Conservation (phyloP, 2,888 invertebrate species). For the Temnothorax ravouxi region DNA sequence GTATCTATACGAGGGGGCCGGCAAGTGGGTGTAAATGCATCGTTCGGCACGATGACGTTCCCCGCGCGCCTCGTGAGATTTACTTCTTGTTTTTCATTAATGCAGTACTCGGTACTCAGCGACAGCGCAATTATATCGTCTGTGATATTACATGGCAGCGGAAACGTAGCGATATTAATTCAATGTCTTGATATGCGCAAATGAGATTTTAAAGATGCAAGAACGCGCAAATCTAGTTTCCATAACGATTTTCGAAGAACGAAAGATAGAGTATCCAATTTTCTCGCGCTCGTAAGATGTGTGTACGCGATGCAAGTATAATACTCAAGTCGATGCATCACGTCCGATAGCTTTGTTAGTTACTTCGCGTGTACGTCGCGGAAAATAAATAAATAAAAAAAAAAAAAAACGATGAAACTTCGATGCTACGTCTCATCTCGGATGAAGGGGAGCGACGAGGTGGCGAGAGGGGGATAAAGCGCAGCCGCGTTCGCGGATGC, state of each 20-base stretch:
- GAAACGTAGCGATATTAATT: not conserved
- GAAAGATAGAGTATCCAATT: not conserved
- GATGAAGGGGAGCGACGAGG: not conserved
- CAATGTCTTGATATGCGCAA: not conserved
- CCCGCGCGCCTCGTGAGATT: not conserved
- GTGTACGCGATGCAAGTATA: not conserved
- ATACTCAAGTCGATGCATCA: constrained; percentile 9
- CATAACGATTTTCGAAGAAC: not conserved
- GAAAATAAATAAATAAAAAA: no score
- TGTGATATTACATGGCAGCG: not conserved
- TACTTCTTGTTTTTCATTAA: not conserved
- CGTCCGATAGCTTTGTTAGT: not conserved
- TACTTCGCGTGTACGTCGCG: constrained; percentile 4
- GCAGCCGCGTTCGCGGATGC: constrained; percentile 49
- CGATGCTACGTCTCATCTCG: constrained; percentile 36
- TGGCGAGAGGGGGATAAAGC: constrained; percentile 66
- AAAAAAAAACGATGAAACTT: not conserved
- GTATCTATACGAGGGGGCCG: constrained; percentile 47
- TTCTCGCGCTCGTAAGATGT: not conserved
- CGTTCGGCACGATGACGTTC: constrained; percentile 28
- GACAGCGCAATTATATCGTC: not conserved
- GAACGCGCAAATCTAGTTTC: not conserved
- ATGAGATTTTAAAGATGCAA: not conserved
- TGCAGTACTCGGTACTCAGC: not conserved
- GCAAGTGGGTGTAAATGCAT: constrained; percentile 67